Percentiles rank a stretch among this genome's conserved stretches.
These are phyloP conservation scores for Phortica okadai DNA, from an alignment of 2,888 invertebrate genomes.

Conservation along the genomic window DNA sequence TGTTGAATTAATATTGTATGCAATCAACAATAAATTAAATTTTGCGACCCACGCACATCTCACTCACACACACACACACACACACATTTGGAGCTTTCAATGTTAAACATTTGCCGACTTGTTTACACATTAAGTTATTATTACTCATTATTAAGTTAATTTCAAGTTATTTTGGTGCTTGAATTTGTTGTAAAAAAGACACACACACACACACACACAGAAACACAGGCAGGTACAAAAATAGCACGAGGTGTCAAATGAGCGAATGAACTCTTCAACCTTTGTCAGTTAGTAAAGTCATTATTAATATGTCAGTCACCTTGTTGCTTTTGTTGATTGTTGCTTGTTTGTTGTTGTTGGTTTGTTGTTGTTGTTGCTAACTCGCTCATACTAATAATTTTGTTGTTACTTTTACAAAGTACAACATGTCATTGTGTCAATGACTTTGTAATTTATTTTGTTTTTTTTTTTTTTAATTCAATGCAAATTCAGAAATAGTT, in stretches of 20 bases:
- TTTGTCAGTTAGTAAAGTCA: slow-evolving; percentile 36
- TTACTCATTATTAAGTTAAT: too few relatives aligned
- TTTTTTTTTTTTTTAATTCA: neutral
- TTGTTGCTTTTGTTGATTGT: slow-evolving; percentile 42
- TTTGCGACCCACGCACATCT: slow-evolving; percentile 24
- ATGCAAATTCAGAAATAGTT: neutral
- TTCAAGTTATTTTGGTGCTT: too few relatives aligned
- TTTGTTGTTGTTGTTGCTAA: slow-evolving; percentile 5
- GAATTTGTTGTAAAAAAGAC: too few relatives aligned
- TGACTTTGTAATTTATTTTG: slow-evolving; percentile 37
- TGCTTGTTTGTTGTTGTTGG: neutral
- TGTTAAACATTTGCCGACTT: too few relatives aligned
- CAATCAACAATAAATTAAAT: too few relatives aligned
- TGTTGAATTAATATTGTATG: neutral
- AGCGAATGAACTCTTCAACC: slow-evolving; percentile 13
- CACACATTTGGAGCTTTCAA: neutral
- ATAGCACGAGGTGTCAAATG: neutral
- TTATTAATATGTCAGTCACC: slow-evolving; percentile 61
- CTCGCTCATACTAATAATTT: too few relatives aligned
- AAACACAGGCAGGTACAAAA: neutral
- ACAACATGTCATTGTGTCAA: slow-evolving; percentile 49
- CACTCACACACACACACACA: neutral
- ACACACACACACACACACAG: too few relatives aligned
- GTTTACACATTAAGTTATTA: too few relatives aligned
- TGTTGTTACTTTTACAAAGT: neutral